Percentiles rank a stretch among this genome's conserved stretches.
These are phyloP conservation scores for Lagodon rhomboides DNA, from an alignment of 2,797 vertebrate species.

Conservation along the genomic window DNA sequence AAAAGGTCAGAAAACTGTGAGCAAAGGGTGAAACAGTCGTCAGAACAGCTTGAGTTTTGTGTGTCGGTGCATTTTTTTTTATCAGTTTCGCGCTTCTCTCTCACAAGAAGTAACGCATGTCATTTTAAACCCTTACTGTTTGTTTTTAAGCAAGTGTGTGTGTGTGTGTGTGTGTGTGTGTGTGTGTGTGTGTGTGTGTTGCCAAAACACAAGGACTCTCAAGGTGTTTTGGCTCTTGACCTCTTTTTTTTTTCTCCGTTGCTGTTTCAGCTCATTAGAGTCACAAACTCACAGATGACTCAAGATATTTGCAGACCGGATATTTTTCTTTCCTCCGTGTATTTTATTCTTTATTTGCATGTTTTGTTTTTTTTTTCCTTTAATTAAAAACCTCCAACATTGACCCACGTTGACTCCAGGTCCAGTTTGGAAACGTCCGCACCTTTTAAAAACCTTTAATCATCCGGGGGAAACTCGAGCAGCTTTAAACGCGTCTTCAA, in stretches of 20 bases:
- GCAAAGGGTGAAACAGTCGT: neutral
- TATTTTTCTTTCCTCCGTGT: neutral
- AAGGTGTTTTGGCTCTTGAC: neutral
- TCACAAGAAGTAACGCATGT: neutral
- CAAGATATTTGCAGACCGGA: neutral
- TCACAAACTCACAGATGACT: neutral
- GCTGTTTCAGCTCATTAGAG: slow-evolving; percentile 26
- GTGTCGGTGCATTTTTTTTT: too few species aligned
- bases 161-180: slow-evolving; percentile 4
- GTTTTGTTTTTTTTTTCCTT: neutral
- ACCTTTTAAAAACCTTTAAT: neutral
- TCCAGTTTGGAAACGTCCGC: neutral
- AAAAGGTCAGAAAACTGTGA: neutral
- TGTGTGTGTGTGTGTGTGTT: slow-evolving; percentile 6
- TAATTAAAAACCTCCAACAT: neutral
- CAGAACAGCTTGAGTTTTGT: neutral
- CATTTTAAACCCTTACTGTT: neutral
- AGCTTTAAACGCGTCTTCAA: neutral
- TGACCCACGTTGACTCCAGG: neutral
- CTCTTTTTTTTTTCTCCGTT: too few species aligned
- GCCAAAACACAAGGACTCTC: neutral
- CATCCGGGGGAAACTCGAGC: neutral
- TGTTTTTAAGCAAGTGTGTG: neutral
- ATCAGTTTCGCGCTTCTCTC: neutral
- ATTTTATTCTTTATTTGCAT: neutral